A percentile compares a stretch with the other conserved stretches of the same genome.
These are phyloP conservation scores for Leptopilina syphax DNA, from an alignment of 2,888 invertebrate species.

Conservation along the genomic window DNA sequence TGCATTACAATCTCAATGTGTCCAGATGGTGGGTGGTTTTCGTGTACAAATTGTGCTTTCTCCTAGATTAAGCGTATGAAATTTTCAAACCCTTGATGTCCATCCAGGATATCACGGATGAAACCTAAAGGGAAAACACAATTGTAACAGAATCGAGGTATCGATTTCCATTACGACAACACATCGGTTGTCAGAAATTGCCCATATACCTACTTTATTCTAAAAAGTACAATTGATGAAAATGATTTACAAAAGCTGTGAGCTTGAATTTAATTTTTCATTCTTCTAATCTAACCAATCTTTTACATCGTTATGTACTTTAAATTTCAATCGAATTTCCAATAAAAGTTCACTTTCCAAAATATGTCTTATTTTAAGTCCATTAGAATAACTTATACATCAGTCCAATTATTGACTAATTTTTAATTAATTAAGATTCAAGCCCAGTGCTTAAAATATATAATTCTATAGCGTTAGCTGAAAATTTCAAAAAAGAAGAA, in stretches of 20 bases:
- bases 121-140: constrained; percentile 6
- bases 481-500: no score
- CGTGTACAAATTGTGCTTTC: background rate
- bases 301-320: no score
- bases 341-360: no score
- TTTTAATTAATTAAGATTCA: no score
- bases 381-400: no score
- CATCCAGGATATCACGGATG: background rate
- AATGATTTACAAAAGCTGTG: background rate
- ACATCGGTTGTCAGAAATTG: constrained; percentile 11
- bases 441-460: no score
- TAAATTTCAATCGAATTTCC: no score
- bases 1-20: no score
- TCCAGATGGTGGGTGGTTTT: background rate
- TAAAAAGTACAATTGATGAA: background rate
- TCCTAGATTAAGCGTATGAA: background rate
- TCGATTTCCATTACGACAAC: background rate
- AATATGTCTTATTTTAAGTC: no score
- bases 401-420: no score
- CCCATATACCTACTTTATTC: background rate
- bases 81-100: constrained; percentile 10
- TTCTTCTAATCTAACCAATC: background rate
- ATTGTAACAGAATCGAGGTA: constrained; percentile 2
- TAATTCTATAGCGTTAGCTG: no score
- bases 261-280: background rate